Percentiles rank a stretch among this genome's conserved stretches.
Evolutionary conservation across 2,113 vertebrate species (phyloP).

Genomic region (Tinamus guttatus): DNA sequence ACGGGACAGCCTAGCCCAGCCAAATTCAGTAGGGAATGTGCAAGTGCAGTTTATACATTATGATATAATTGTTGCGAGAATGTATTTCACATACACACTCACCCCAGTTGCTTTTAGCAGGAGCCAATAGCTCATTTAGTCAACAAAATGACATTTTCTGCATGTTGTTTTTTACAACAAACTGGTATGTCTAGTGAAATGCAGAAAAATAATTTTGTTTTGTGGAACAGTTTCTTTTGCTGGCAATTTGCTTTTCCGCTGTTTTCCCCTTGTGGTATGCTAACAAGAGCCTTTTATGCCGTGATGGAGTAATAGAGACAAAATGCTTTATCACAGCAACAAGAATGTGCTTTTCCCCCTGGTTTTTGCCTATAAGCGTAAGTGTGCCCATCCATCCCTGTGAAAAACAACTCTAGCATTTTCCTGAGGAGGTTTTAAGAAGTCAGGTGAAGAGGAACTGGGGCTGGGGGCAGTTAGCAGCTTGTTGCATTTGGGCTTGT

Average conservation of each 20-base stretch:
- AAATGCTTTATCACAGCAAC: slow-evolving; percentile 10
- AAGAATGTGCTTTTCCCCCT: background rate
- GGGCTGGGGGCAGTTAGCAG: background rate
- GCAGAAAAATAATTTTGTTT: background rate
- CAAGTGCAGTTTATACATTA: background rate
- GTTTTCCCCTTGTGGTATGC: slow-evolving; percentile 7
- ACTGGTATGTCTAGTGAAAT: background rate
- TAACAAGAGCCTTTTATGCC: background rate
- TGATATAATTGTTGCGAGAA: background rate
- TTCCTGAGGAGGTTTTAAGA: background rate
- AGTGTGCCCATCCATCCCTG: background rate
- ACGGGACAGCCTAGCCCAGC: background rate
- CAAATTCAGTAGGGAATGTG: background rate
- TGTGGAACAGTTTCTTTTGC: background rate
- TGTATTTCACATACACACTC: background rate
- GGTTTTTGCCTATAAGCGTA: background rate
- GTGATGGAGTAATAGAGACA: background rate
- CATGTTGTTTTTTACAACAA: background rate
- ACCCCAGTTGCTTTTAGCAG: slow-evolving; percentile 19
- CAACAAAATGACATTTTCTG: slow-evolving; percentile 17
- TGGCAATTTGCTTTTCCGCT: slow-evolving; percentile 19
- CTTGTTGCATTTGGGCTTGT: background rate
- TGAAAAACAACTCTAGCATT: background rate
- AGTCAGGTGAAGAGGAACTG: background rate
- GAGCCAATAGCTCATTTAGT: slow-evolving; percentile 8